Percentiles rank a stretch among this genome's conserved stretches.
Conservation (phyloP, 2,113 vertebrate species). For the Rhodinocichla rosea region DNA sequence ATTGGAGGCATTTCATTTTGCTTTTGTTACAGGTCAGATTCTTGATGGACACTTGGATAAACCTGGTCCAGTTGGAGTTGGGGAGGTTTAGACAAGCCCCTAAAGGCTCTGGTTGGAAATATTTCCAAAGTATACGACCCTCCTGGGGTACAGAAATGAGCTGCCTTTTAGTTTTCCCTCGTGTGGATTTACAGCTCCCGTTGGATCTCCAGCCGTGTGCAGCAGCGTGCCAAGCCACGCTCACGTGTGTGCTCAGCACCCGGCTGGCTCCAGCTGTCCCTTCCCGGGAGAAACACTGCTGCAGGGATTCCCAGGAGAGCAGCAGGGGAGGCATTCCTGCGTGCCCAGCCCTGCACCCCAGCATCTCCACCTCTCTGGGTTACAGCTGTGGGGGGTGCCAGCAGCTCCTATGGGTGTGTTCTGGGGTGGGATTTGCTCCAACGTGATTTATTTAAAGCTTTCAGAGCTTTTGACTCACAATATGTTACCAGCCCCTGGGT, state of each 20-base stretch:
- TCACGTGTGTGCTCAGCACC: rapidly evolving
- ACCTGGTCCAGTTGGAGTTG: background rate
- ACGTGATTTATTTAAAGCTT: background rate
- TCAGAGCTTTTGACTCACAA: background rate
- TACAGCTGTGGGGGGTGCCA: rapidly evolving
- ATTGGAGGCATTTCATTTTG: background rate
- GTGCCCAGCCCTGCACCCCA: rapidly evolving
- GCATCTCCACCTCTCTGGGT: background rate
- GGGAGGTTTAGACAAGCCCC: background rate
- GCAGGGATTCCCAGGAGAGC: background rate
- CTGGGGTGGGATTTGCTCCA: background rate
- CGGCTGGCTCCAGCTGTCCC: rapidly evolving
- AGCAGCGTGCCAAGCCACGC: rapidly evolving
- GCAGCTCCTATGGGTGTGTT: background rate
- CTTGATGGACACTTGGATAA: background rate
- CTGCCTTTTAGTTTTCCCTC: background rate
- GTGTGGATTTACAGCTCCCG: background rate
- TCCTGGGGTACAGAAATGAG: background rate
- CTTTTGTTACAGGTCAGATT: background rate
- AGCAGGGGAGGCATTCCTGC: rapidly evolving
- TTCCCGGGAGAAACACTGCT: rapidly evolving
- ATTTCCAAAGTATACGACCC: background rate
- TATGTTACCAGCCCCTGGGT: background rate
- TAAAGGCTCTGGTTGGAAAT: background rate
- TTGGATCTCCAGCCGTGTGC: background rate